Base-by-base conservation (phyloP, 1,140 invertebrate genomes). In the Euwallacea similis region DNA sequence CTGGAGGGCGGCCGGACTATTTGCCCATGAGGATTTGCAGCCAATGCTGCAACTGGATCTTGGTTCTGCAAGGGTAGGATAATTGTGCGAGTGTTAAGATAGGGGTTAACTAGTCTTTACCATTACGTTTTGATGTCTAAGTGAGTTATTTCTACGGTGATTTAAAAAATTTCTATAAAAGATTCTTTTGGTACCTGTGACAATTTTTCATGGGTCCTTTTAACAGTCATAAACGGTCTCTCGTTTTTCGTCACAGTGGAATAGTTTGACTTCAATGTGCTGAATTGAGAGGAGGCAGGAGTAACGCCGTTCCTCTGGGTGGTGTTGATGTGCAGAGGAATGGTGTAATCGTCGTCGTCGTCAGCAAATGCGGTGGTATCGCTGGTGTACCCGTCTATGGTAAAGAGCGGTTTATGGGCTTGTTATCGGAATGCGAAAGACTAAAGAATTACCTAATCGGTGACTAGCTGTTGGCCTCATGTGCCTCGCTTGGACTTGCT, bases 361-460 rank as follows among this genome's bases (percentile, higher is more conserved):
- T 91, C 89, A 53, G 89, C 88, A 69, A 91, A 88, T 2, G 90
- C 87, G 7, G 90, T 91, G 1, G 90, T 92, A 77, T 92, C 91
- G 76, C 90, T 91, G 2, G 90, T 89, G 77, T 92, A 92, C 6
- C 90, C 71, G 67, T 72, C 71, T 71, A 42, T 9, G 9, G 11
- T 13, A 58, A 58, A 1, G 16, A 0, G 16, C 9, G 7, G 11
- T 58, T 42, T 61, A n/a, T 41, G 9, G 13, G 7, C 6, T 41
- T 21, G 41, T 33, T 33, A 33, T 33, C 21, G 21, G 21, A 33
- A 33, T 33, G 21, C 21, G 21, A 33, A 33, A 33, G 21, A 33
- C 21, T 33, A 55, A 42, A 41, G 0, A 41, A 33, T 50, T 66
- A 71, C 69, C 69, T 58, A 72, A 68, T 72, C 71, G 53, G 46